A percentile compares a stretch with the other conserved stretches of the same genome.
These are phyloP conservation scores for Cyprinella venusta DNA, from an alignment of 2,797 vertebrate genomes.

Conservation along the genomic window DNA sequence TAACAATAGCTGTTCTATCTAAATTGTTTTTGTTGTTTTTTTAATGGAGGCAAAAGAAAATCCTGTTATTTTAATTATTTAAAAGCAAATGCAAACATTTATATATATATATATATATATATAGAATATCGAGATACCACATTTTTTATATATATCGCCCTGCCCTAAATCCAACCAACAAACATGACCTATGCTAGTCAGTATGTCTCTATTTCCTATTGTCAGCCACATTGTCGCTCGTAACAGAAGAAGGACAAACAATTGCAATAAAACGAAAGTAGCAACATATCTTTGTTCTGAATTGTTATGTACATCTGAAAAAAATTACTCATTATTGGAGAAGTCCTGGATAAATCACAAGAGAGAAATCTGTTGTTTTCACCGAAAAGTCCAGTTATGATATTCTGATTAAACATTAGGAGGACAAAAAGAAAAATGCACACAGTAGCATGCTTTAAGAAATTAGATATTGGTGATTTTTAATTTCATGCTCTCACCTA, in stretches of 20 bases:
- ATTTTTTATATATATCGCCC: too few species aligned
- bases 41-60: too few species aligned
- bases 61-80: too few species aligned
- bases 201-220: background rate
- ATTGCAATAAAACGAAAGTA: background rate
- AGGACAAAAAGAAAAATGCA: background rate
- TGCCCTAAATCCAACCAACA: background rate
- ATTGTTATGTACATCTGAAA: background rate
- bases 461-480: background rate
- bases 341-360: background rate
- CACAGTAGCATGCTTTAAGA: background rate
- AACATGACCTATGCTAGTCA: background rate
- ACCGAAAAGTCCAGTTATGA: background rate
- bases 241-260: background rate
- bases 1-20: too few species aligned
- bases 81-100: too few species aligned
- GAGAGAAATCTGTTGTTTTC: background rate
- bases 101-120: too few species aligned
- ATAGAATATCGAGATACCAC: too few species aligned
- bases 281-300: background rate
- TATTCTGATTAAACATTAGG: background rate
- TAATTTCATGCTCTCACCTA: conserved; percentile 68
- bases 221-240: background rate
- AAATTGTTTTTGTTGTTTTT: too few species aligned
- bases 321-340: background rate